Evolutionary conservation across 1,140 invertebrate genomes (phyloP).

Genomic region (Amyelois transitella): DNA sequence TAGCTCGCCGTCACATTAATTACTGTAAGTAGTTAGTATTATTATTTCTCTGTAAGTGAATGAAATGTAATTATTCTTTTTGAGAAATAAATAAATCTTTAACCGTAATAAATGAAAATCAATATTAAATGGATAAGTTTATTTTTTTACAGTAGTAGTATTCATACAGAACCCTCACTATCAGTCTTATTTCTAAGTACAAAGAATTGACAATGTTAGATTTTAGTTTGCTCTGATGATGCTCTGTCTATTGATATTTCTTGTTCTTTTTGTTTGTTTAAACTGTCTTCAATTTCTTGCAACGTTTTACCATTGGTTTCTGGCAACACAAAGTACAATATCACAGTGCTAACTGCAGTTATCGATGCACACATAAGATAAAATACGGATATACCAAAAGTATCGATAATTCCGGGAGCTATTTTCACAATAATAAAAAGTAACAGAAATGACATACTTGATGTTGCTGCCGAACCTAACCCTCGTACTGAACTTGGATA

Average conservation of each 20-base stretch:
- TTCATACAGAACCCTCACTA: too few species aligned
- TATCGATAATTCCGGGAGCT: slow-evolving; percentile 24
- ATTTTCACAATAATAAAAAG: slow-evolving; percentile 37
- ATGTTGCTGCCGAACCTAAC: slow-evolving; percentile 33
- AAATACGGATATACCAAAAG: slow-evolving; percentile 23
- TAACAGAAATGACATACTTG: slow-evolving; percentile 24
- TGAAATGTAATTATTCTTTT: too few species aligned
- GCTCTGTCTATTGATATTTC: too few species aligned
- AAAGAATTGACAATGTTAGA: too few species aligned
- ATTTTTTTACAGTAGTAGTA: too few species aligned
- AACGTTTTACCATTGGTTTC: slow-evolving; percentile 77
- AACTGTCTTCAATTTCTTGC: slow-evolving; percentile 71
- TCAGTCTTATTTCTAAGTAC: too few species aligned
- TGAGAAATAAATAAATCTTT: too few species aligned
- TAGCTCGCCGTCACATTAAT: too few species aligned
- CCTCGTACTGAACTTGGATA: slow-evolving; percentile 47
- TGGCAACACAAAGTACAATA: slow-evolving; percentile 74
- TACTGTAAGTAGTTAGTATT: too few species aligned
- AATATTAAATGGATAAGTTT: too few species aligned
- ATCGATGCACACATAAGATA: slow-evolving; percentile 23
- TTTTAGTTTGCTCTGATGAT: neutral
- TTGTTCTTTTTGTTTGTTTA: neutral
- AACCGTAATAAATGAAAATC: too few species aligned
- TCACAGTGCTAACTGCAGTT: slow-evolving; percentile 56
- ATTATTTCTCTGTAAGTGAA: too few species aligned